Evolutionary conservation across 2,888 invertebrate species (phyloP), one percentile per base, ranked within the genome.

Genomic region (Cheilosia vulpina): DNA sequence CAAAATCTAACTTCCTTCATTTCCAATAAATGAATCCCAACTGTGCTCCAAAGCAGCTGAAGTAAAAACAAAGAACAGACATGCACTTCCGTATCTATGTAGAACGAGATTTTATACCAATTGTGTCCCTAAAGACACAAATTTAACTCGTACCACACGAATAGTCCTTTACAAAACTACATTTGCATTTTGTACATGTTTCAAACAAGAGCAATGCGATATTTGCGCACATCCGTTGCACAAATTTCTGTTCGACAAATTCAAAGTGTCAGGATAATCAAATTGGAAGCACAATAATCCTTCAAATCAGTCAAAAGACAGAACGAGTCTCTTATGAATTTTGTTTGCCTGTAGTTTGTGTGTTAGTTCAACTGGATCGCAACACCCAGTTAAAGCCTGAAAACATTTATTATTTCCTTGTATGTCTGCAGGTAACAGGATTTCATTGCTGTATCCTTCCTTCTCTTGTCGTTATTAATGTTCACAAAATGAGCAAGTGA

Each of bases 231-330:
- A 41, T 55, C 55, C 53, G 27, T 57, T 45, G 57, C 53, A 65
- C 34, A 41, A 38, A 11, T 24, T 73, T 53, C n/a, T 43, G 53
- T 38, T 50, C 38, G 45, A 71, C 63, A 65, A 76, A 41, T 60
- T 34, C 57, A 58, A 65, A 53, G 43, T 81, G 43, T 45, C 72
- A 55, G 60, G 50, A 63, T 55, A 57, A 68, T 52, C 63, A 38
- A 62, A 57, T 68, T 57, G 72, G 43, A 68, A 63, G 45, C 68
- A 43, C 47, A n/a, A 55, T 63, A 73, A 71, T 82, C 43, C 31
- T 38, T 58, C 27, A 76, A 65, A 76, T 62, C 55, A 47, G 53
- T 5, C 41, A 52, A 57, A 57, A 19, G 31, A 53, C 13, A 24
- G n/a, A 15, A n/a, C 4, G 31, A 50, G 19, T 69, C 21, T 7